Percentiles rank a stretch among this genome's conserved stretches.
These are phyloP conservation scores for Epizoanthus ramosus DNA, from an alignment of 92 coral and sea anemone genomes.

Conservation along the genomic window DNA sequence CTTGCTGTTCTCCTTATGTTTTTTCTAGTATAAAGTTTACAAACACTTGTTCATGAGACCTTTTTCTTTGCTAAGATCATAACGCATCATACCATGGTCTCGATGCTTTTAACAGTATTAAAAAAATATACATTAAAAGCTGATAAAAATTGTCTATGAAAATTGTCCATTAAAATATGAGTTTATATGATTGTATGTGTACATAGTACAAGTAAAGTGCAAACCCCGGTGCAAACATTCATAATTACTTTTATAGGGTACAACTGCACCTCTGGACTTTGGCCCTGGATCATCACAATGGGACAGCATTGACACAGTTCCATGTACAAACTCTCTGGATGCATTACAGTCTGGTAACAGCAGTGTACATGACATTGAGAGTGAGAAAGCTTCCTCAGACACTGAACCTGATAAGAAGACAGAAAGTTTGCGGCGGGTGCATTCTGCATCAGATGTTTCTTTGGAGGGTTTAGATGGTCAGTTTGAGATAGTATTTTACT, in stretches of 20 bases:
- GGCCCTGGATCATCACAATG: constrained; percentile 48
- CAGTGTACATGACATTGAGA: constrained; percentile 9
- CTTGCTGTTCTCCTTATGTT: too few species aligned
- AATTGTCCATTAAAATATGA: too few species aligned
- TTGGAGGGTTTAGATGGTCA: constrained; percentile 57
- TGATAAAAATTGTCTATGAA: too few species aligned
- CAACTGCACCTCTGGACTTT: constrained; percentile 27
- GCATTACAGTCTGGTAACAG: constrained; percentile 4
- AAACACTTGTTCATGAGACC: too few species aligned
- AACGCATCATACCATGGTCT: too few species aligned
- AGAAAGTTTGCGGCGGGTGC: constrained; percentile 61
- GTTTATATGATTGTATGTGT: too few species aligned
- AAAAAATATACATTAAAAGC: too few species aligned
- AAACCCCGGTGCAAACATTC: too few species aligned
- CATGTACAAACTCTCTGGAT: constrained; percentile 57
- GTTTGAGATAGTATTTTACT: background rate
- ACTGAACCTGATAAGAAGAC: constrained; percentile 43
- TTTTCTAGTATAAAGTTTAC: too few species aligned
- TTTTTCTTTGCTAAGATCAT: too few species aligned
- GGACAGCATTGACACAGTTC: constrained; percentile 66
- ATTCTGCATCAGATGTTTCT: constrained; percentile 72
- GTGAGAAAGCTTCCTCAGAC: constrained; percentile 23
- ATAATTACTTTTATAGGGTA: constrained; percentile 9
- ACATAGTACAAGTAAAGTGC: too few species aligned
- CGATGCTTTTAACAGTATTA: too few species aligned